Percentiles rank a stretch among this genome's conserved stretches.
Evolutionary conservation across 2,797 vertebrate genomes (phyloP).

Genomic region (Ambastaia sidthimunki): DNA sequence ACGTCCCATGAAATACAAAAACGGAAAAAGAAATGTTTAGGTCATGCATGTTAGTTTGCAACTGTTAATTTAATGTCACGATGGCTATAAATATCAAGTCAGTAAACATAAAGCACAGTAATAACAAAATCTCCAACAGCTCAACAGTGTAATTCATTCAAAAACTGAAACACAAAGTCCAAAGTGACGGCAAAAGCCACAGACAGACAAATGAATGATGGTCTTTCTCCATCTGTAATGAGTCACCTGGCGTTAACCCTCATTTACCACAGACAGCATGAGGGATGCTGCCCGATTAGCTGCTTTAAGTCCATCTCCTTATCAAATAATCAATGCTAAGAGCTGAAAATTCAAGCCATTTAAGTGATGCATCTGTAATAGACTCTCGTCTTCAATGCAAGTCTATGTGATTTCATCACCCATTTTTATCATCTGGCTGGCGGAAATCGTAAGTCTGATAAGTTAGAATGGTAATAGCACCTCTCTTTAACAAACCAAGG

Average conservation of each 20-base stretch:
- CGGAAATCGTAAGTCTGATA: neutral
- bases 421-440: neutral
- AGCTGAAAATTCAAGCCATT: conserved; percentile 33
- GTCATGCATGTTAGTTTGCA: neutral
- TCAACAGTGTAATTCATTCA: too few species aligned
- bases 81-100: neutral
- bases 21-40: neutral
- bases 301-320: conserved; percentile 39
- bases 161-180: neutral
- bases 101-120: neutral
- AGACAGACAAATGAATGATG: conserved; percentile 16
- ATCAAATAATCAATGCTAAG: conserved; percentile 47
- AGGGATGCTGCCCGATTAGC: conserved; percentile 29
- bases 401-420: neutral
- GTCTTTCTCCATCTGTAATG: conserved; percentile 21
- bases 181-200: too few species aligned
- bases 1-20: too few species aligned
- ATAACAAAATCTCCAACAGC: neutral
- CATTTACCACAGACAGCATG: conserved; percentile 27
- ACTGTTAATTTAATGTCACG: neutral
- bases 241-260: conserved; percentile 40
- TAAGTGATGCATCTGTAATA: conserved; percentile 31
- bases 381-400: neutral
- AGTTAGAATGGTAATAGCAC: neutral
- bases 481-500: neutral